Evolutionary conservation across 2,888 invertebrate species (phyloP), one percentile per base, ranked within the genome.

Genomic region (Brenthis ino): DNA sequence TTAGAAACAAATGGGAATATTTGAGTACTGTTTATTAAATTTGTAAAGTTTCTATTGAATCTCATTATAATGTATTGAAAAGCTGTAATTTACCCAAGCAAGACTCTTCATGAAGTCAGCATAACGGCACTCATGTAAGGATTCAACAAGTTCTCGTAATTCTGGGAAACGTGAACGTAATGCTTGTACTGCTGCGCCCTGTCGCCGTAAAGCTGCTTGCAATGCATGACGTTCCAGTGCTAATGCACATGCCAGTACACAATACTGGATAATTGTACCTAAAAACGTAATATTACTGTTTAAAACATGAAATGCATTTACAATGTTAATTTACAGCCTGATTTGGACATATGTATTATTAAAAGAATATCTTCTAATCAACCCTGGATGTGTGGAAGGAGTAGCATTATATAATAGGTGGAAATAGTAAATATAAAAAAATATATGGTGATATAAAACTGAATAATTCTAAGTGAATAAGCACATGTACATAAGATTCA

Each of bases 121-220:
- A 85, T 99, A 99, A 74, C 97, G 96, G 81, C 98, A 98, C 79
- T 98, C 97, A 84, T 98, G 99, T 14, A 99, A 91, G 0, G 98
- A 97, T 78, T 93, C 93, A 65, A 97, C 94, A 74, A 95, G 95
- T 74, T 95, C 94, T 67, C 94, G 87, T 0, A 96, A 87, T 73
- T 95, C 94, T 3, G 95, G 94, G 84, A 93, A 94, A 63, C 95
- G 91, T 24, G 95, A 94, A 72, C 96, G 95, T 13, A 97, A 88
- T 0, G 96, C 96, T 81, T 97, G 97, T 68, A 96, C 95, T 16
- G 97, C 95, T 63, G 96, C 96, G 0, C 94, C 94, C 74, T 94
- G 94, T 48, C 93, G 86, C 72, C 93, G 84, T 43, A 94, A 80
- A 5, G 94, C 94, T 5, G 94, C 89, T 72, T 93, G 94, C 58